Evolutionary conservation across 1,140 invertebrate species (phyloP).

Genomic region (Heliconius hewitsoni): DNA sequence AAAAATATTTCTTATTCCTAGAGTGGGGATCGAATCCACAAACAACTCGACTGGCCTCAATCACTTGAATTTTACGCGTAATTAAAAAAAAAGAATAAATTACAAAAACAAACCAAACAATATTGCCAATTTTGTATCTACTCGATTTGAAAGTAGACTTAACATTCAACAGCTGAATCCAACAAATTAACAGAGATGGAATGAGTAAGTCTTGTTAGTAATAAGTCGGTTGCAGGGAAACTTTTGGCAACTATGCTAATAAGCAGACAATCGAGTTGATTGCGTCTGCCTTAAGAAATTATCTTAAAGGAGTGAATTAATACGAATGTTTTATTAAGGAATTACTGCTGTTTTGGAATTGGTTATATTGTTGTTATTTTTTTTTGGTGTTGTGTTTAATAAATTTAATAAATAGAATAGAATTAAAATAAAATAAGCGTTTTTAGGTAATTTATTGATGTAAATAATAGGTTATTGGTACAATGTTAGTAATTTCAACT

Average conservation of each 20-base stretch:
- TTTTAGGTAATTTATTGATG: no score
- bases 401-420: no score
- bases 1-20: no score
- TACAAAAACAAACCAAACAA: not conserved
- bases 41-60: no score
- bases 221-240: constrained; percentile 42
- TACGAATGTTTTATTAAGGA: not conserved
- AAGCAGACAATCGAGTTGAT: constrained; percentile 44
- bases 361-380: not conserved
- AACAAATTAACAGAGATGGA: constrained; percentile 39
- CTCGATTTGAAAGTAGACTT: constrained; percentile 18
- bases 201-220: constrained; percentile 42
- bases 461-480: no score
- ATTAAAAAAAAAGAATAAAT: not conserved
- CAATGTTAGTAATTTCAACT: no score
- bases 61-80: not conserved
- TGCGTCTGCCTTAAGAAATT: constrained; percentile 34
- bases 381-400: not conserved
- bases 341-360: not conserved
- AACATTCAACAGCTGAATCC: constrained; percentile 44
- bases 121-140: not conserved
- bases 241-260: constrained; percentile 48
- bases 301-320: constrained; percentile 7
- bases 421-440: no score
- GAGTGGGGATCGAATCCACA: no score